These are phyloP conservation scores for Gryllus bimaculatus DNA, from an alignment of 1,140 invertebrate genomes.

Conservation along the genomic window DNA sequence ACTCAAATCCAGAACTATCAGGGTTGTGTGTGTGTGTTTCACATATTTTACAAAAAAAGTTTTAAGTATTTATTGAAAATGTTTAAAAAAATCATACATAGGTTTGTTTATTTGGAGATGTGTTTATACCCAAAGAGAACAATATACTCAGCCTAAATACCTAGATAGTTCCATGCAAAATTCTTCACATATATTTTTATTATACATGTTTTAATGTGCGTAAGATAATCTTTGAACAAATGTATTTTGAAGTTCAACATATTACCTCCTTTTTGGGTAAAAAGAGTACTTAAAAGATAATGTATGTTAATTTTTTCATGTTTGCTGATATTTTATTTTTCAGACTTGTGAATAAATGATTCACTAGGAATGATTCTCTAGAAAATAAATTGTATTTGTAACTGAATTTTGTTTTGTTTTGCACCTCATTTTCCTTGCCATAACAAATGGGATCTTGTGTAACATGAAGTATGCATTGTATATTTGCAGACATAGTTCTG, in stretches of 20 bases:
- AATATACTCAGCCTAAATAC: slow-evolving; percentile 25
- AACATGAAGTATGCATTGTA: slow-evolving; percentile 5
- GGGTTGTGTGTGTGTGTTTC: slow-evolving; percentile 25
- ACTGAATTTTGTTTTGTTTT: slow-evolving; percentile 18
- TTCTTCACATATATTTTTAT: slow-evolving; percentile 36
- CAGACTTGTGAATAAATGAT: slow-evolving; percentile 37
- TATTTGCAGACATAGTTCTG: neutral
- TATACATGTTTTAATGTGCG: slow-evolving; percentile 35
- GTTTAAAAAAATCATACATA: slow-evolving; percentile 22
- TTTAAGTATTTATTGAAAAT: slow-evolving; percentile 23
- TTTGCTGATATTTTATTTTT: slow-evolving; percentile 34
- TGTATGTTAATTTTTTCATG: slow-evolving; percentile 35
- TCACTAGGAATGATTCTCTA: slow-evolving; percentile 27
- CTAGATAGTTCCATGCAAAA: slow-evolving; percentile 34
- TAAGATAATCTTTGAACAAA: slow-evolving; percentile 33
- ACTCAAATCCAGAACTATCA: slow-evolving; percentile 25
- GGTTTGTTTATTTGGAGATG: slow-evolving; percentile 26
- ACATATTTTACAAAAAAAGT: slow-evolving; percentile 21
- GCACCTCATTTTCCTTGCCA: slow-evolving; percentile 8
- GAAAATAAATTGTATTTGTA: slow-evolving; percentile 27
- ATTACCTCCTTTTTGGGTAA: slow-evolving; percentile 31
- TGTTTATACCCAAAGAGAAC: slow-evolving; percentile 26
- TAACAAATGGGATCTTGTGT: slow-evolving; percentile 2
- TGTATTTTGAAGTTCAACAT: slow-evolving; percentile 34
- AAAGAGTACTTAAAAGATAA: slow-evolving; percentile 29